phyloP scores from a whole-genome alignment of 2,797 vertebrate genomes.

The Spea hammondii region DNA sequence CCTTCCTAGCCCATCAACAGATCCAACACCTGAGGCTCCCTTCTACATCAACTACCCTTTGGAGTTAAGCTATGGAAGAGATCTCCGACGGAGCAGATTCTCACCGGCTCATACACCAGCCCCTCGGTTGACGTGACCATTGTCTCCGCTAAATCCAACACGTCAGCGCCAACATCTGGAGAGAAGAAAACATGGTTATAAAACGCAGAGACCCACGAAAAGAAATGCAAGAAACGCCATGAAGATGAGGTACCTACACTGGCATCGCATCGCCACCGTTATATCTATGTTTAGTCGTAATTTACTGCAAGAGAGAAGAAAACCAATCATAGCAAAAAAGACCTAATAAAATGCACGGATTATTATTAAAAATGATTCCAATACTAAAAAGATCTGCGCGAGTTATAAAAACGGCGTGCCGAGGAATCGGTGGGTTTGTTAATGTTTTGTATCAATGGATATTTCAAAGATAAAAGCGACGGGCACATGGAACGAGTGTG shows the following conservation, averaged over 20 bases:
- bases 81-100: constrained; percentile 45
- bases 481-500: too few species aligned
- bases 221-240: neutral
- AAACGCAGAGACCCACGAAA: neutral
- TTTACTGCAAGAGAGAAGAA: constrained; percentile 78
- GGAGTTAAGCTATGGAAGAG: neutral
- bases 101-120: constrained; percentile 90
- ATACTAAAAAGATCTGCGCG: too few species aligned
- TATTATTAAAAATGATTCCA: too few species aligned
- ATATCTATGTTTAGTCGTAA: constrained; percentile 95
- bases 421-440: too few species aligned
- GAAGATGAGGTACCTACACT: constrained; percentile 80
- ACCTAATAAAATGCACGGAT: too few species aligned
- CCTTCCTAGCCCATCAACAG: too few species aligned
- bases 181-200: neutral
- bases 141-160: constrained; percentile 93
- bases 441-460: too few species aligned
- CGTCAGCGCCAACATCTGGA: constrained; percentile 92
- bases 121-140: constrained; percentile 90
- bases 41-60: neutral
- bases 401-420: too few species aligned
- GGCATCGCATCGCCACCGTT: constrained; percentile 96
- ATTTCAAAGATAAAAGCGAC: too few species aligned
- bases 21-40: neutral
- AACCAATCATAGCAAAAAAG: neutral